Conservation (phyloP, 2,797 vertebrate species). For the Periophthalmus magnuspinnatus region DNA sequence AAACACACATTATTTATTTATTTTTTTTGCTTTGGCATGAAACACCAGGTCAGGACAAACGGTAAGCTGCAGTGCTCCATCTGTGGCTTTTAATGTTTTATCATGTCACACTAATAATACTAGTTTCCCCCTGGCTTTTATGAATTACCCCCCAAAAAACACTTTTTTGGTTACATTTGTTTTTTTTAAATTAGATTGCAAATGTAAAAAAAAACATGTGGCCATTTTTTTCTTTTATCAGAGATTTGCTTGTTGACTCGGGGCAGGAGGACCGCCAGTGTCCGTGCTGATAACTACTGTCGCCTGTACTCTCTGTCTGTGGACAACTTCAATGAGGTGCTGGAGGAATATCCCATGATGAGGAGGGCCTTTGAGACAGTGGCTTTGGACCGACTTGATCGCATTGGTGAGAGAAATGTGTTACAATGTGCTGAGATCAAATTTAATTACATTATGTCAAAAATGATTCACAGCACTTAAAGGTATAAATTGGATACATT, state of each 20-base stretch:
- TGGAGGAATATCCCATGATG: constrained; percentile 99
- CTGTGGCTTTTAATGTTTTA: constrained; percentile 66
- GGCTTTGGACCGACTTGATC: constrained; percentile 92
- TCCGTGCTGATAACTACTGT: constrained; percentile 94
- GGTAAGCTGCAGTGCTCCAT: constrained; percentile 77
- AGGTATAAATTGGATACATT: neutral
- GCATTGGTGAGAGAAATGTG: constrained; percentile 85
- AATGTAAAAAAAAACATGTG: neutral
- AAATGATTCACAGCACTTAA: neutral
- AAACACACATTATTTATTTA: constrained; percentile 69
- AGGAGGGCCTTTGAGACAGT: constrained; percentile 96
- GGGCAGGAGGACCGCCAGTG: constrained; percentile 92
- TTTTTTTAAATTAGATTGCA: neutral
- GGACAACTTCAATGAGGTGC: constrained; percentile 96
- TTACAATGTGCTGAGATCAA: neutral
- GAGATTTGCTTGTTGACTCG: constrained; percentile 96
- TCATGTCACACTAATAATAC: constrained; percentile 46
- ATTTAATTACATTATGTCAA: neutral
- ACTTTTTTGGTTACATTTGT: neutral
- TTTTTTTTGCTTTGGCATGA: constrained; percentile 67
- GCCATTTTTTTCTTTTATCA: constrained; percentile 56
- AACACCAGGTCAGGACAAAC: constrained; percentile 71
- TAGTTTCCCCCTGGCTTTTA: constrained; percentile 38
- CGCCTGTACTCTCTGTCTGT: constrained; percentile 95
- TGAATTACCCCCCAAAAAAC: constrained; percentile 27